Evolutionary conservation across 1,140 invertebrate species (phyloP).

Genomic region (Diorhabda sublineata): DNA sequence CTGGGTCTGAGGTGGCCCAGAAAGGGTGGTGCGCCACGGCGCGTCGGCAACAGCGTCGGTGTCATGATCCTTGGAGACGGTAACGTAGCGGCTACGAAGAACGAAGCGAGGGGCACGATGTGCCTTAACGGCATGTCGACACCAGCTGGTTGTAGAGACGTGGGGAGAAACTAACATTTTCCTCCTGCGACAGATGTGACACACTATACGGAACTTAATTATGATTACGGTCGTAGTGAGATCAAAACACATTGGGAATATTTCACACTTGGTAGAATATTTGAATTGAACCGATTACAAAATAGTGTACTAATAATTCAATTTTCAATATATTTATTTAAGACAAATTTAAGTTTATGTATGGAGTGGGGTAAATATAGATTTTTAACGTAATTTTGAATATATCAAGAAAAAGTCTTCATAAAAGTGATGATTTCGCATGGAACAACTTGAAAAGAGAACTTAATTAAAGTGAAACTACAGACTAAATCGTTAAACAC

Average conservation of each 20-base stretch:
- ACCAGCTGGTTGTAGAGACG: conserved; percentile 22
- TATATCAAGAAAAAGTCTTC: too few relatives aligned
- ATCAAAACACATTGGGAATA: not conserved
- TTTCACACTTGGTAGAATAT: too few relatives aligned
- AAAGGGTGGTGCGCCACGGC: conserved; percentile 27
- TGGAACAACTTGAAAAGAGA: too few relatives aligned
- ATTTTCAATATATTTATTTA: too few relatives aligned
- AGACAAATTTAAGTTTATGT: too few relatives aligned
- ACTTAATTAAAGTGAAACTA: too few relatives aligned
- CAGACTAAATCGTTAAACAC: too few relatives aligned
- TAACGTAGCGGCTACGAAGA: conserved; percentile 3
- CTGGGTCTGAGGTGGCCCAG: conserved; percentile 27
- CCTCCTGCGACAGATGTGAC: conserved; percentile 9
- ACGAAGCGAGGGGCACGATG: conserved; percentile 13
- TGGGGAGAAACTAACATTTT: not conserved
- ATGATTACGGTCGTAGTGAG: not conserved
- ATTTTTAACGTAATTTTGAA: too few relatives aligned
- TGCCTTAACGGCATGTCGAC: conserved; percentile 35
- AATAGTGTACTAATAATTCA: too few relatives aligned
- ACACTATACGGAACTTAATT: not conserved
- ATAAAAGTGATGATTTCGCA: too few relatives aligned
- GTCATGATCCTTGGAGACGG: conserved; percentile 23
- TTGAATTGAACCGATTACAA: too few relatives aligned
- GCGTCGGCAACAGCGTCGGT: conserved; percentile 18
- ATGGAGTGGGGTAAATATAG: too few relatives aligned